Percentiles rank a stretch among this genome's conserved stretches.
Evolutionary conservation across 2,797 vertebrate species (phyloP).

Genomic region (Alectoris magna): DNA sequence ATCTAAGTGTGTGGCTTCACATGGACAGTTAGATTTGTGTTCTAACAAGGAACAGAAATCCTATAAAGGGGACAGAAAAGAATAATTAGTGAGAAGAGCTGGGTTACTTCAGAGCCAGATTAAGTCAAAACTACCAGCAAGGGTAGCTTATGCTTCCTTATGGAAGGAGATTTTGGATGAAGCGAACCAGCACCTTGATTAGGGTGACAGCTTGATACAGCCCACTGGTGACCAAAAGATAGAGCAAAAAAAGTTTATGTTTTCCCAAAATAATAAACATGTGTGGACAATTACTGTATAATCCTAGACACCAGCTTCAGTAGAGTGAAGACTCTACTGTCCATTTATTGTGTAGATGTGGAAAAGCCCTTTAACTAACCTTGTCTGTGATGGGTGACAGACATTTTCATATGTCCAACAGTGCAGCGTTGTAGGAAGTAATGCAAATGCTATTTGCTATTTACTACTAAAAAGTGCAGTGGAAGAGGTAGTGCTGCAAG

Average conservation of each 20-base stretch:
- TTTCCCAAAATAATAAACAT: not conserved
- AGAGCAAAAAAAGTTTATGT: not conserved
- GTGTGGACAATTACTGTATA: not conserved
- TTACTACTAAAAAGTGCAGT: not conserved
- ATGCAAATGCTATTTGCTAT: not conserved
- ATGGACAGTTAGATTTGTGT: not conserved
- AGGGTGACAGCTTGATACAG: not conserved
- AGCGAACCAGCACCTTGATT: not conserved
- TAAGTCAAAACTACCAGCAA: not conserved
- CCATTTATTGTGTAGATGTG: not conserved
- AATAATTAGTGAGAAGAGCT: not conserved
- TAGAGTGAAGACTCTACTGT: not conserved
- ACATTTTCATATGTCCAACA: not conserved
- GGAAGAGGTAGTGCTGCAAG: not conserved
- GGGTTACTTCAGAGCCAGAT: not conserved
- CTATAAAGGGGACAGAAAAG: not conserved
- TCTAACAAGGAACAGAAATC: not conserved
- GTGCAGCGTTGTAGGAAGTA: not conserved
- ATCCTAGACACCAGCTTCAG: not conserved
- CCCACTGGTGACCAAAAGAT: not conserved
- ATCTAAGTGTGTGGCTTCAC: not conserved
- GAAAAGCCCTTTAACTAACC: not conserved
- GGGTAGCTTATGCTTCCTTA: not conserved
- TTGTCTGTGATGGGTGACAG: accelerated
- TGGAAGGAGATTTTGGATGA: not conserved